These are phyloP conservation scores for Meandrina meandrites DNA, from an alignment of 92 coral and sea anemone genomes.

Conservation along the genomic window DNA sequence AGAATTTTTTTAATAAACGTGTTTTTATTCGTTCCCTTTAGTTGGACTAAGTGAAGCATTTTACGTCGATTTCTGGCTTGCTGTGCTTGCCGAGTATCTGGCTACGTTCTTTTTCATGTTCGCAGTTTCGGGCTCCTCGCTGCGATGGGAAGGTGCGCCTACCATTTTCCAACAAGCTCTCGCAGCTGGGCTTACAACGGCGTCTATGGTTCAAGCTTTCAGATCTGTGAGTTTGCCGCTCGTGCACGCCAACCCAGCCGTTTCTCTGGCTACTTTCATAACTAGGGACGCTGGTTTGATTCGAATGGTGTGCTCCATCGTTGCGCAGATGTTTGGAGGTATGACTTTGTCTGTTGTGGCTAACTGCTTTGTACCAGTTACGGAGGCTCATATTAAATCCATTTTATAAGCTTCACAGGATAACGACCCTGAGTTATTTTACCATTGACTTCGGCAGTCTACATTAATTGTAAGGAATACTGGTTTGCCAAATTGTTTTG, in stretches of 20 bases:
- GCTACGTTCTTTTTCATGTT: slow-evolving; percentile 65
- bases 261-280: slow-evolving; percentile 62
- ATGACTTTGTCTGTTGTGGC: not conserved
- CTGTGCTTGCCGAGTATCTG: slow-evolving; percentile 62
- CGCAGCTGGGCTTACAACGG: slow-evolving; percentile 64
- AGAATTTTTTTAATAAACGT: not conserved
- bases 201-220: slow-evolving; percentile 61
- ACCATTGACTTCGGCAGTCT: not conserved
- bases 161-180: slow-evolving; percentile 56
- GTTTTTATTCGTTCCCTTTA: not conserved
- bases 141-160: slow-evolving; percentile 77
- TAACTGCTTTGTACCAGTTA: not conserved
- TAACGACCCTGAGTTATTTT: not conserved
- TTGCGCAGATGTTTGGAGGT: slow-evolving; percentile 78
- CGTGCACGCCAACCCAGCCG: slow-evolving; percentile 67
- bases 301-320: slow-evolving; percentile 34
- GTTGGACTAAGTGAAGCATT: slow-evolving; percentile 61
- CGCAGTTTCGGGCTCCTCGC: slow-evolving; percentile 59
- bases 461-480: not conserved
- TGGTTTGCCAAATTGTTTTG: not conserved
- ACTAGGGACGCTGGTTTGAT: slow-evolving; percentile 56
- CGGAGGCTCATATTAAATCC: not conserved
- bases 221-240: slow-evolving; percentile 67
- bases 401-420: no score
- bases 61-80: slow-evolving; percentile 61